phyloP scores from a whole-genome alignment of 2,888 invertebrate genomes.

The Drosophila recens region DNA sequence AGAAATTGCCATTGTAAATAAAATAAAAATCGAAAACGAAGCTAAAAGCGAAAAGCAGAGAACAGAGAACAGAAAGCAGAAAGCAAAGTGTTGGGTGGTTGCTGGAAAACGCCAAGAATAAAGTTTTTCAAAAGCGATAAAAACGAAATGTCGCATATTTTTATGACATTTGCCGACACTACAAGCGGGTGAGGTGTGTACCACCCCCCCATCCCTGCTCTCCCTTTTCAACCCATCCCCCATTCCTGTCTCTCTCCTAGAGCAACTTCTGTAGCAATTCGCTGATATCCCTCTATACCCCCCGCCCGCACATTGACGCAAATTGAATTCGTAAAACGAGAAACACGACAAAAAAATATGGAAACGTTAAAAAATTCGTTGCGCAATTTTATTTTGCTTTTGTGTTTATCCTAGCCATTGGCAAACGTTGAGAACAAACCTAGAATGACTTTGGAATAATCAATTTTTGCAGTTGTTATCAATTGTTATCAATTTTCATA shows the following conservation, averaged over 20 bases:
- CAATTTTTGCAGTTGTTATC: constrained; percentile 14
- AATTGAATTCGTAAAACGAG: constrained; percentile 67
- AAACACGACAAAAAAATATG: constrained; percentile 39
- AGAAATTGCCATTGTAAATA: constrained; percentile 81
- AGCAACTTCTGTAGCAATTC: constrained; percentile 15
- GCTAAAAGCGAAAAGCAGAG: constrained; percentile 20
- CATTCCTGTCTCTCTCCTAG: constrained; percentile 7
- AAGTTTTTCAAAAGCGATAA: constrained; percentile 85
- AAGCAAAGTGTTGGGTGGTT: constrained; percentile 42
- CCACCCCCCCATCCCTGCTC: not conserved
- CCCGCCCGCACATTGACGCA: constrained; percentile 44
- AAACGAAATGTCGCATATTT: constrained; percentile 86
- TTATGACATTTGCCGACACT: constrained; percentile 84
- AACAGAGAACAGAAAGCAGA: constrained; percentile 40
- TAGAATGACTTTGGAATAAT: constrained; percentile 3
- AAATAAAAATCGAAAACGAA: constrained; percentile 56
- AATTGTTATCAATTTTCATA: not conserved
- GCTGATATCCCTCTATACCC: constrained; percentile 14
- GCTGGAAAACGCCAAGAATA: constrained; percentile 71
- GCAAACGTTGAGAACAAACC: constrained; percentile 11
- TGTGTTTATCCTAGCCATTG: constrained; percentile 47
- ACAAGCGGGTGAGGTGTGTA: constrained; percentile 46
- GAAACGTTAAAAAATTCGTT: constrained; percentile 51
- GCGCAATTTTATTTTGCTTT: constrained; percentile 31
- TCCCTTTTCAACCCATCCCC: not conserved